Evolutionary conservation across 1,140 invertebrate species (phyloP).

Genomic region (Cotesia typhae): DNA sequence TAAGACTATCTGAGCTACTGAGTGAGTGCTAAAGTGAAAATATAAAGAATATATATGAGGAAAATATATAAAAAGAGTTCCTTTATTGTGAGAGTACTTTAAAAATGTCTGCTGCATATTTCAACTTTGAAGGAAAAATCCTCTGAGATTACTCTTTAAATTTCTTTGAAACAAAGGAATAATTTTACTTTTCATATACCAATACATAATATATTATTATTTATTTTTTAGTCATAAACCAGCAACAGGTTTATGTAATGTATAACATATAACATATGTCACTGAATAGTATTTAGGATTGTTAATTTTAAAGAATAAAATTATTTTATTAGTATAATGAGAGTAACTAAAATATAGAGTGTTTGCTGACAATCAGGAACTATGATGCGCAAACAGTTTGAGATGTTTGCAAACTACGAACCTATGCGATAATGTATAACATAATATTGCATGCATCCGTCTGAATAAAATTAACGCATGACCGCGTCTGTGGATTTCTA

Average conservation of each 20-base stretch:
- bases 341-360: background rate
- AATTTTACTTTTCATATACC: too few relatives aligned
- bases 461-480: conserved; percentile 21
- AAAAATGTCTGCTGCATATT: too few relatives aligned
- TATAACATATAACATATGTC: background rate
- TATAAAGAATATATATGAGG: conserved; percentile 4
- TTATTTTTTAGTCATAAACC: conserved; percentile 40
- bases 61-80: background rate
- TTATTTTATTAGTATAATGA: too few relatives aligned
- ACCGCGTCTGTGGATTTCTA: conserved; percentile 15
- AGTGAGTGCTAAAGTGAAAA: background rate
- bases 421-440: background rate
- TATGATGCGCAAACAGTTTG: background rate
- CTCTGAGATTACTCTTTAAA: too few relatives aligned
- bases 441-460: conserved; percentile 6
- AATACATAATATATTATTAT: background rate
- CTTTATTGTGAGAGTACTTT: too few relatives aligned
- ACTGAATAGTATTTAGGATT: too few relatives aligned
- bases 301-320: too few relatives aligned
- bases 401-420: background rate
- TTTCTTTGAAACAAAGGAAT: too few relatives aligned
- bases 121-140: too few relatives aligned
- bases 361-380: background rate
- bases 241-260: conserved; percentile 52
- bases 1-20: too few relatives aligned